Evolutionary conservation across 2,888 invertebrate species (phyloP), one percentile per base, ranked within the genome.

Genomic region (Ormyrus thymus): DNA sequence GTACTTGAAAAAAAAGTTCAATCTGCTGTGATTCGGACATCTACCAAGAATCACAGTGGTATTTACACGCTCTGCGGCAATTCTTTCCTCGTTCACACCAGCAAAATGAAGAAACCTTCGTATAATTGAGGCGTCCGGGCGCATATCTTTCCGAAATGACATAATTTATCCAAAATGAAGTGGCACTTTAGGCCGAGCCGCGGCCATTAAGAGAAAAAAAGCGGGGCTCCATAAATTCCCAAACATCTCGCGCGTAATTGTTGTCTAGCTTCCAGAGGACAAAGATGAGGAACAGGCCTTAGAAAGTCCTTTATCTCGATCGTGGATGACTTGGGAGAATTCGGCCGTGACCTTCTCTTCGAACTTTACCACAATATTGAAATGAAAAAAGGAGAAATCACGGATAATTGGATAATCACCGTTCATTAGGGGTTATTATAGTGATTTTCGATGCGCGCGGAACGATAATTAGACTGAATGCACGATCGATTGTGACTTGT

Each of bases 391-490:
- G 15, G 10, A 51, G 48, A 66, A 58, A 48, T 66, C 61, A 62
- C 45, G 46, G 62, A 46, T 77, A 77, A 77, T 77, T 71, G 77
- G 66, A 77, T 77, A 72, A 77, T 77, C 53, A 77, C 13, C 43
- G 77, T 58, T 77, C 72, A 77, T 77, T 77, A 77, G 51, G n/a
- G 15, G 45, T 72, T 46, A 72, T 77, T 72, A 66, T 65, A 66
- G 77, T 72, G 71, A 77, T 77, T 72, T 50, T 72, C 53, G 59
- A 55, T 62, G 43, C 62, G 58, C 55, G 8, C 8, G 51, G 72
- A 72, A 72, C 61, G 66, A 71, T 77, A 53, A 77, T 77, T 72
- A 9, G 51, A 68, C n/a, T 51, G 53, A 46, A 53, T 62, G 69
- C 13, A 56, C 61, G 70, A 77, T 65, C 76, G 70, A 71, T 77